These are phyloP conservation scores for Helleia helle DNA, from an alignment of 2,888 invertebrate species.

Conservation along the genomic window DNA sequence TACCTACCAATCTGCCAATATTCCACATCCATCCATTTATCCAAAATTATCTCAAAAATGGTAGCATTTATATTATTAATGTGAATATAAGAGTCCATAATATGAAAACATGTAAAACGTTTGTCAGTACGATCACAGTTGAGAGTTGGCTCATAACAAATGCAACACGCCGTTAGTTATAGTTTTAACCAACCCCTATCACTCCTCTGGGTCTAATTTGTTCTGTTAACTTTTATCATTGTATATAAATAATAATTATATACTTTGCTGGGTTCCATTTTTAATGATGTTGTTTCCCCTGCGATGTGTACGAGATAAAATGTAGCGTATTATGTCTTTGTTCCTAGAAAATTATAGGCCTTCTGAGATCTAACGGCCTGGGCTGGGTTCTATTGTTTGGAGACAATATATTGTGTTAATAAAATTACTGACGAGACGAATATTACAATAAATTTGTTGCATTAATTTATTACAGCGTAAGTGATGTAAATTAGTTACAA, in stretches of 20 bases:
- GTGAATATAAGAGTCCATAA: too few relatives aligned
- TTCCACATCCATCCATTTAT: too few relatives aligned
- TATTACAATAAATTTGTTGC: neutral
- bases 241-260: constrained; percentile 3
- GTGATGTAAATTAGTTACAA: too few relatives aligned
- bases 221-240: constrained; percentile 4
- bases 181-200: constrained; percentile 5
- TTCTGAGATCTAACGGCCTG: neutral
- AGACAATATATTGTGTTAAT: neutral
- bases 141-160: constrained; percentile 2
- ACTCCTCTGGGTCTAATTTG: constrained; percentile 5
- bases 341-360: neutral
- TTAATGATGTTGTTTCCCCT: neutral
- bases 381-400: neutral
- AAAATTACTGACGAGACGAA: neutral
- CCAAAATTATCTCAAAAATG: too few relatives aligned
- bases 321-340: neutral
- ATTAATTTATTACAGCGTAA: too few relatives aligned
- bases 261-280: neutral
- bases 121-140: too few relatives aligned
- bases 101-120: too few relatives aligned
- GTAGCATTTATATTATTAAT: too few relatives aligned
- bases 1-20: too few relatives aligned
- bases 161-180: constrained; percentile 1
- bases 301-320: neutral